Percentiles rank a stretch among this genome's conserved stretches.
Conservation (phyloP, 2,888 invertebrate species). For the Crossocerus cetratus region DNA sequence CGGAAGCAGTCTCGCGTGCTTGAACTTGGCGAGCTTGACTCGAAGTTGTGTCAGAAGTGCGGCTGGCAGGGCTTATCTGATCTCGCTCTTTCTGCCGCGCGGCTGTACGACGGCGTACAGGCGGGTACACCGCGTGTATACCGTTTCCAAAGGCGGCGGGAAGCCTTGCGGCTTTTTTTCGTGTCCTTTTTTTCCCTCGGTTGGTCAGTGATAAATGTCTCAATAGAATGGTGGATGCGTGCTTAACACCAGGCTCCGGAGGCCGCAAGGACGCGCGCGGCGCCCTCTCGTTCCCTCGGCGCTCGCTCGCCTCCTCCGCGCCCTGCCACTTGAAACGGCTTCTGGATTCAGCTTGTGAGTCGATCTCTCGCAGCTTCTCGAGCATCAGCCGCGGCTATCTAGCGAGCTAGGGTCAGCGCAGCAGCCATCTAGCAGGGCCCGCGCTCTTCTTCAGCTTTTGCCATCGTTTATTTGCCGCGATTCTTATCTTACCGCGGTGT, state of each 20-base stretch:
- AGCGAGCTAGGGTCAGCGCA: not conserved
- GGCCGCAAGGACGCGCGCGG: conserved; percentile 24
- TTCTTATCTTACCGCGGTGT: conserved; percentile 37
- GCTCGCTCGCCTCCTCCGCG: not conserved
- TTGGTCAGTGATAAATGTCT: conserved; percentile 36
- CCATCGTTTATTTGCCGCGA: conserved; percentile 41
- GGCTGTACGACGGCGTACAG: too few relatives aligned
- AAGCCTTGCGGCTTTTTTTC: not conserved
- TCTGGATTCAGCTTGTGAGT: conserved; percentile 7
- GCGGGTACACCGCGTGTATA: too few relatives aligned
- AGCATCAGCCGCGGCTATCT: not conserved
- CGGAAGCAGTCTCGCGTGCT: not conserved
- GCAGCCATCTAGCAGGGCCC: not conserved
- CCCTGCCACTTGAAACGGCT: conserved; percentile 39
- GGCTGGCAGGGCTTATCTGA: conserved; percentile 14
- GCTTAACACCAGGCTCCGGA: conserved; percentile 25
- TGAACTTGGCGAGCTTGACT: conserved; percentile 5
- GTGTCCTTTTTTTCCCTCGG: conserved; percentile 5
- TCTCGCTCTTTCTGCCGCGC: conserved; percentile 13
- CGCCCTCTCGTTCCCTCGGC: not conserved
- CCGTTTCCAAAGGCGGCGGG: too few relatives aligned
- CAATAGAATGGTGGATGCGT: conserved; percentile 24
- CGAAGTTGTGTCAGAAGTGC: conserved; percentile 1
- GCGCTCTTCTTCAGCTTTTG: too few relatives aligned
- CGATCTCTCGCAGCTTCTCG: too few relatives aligned